phyloP scores from a whole-genome alignment of 2,113 vertebrate genomes.

The Chrysemys picta region DNA sequence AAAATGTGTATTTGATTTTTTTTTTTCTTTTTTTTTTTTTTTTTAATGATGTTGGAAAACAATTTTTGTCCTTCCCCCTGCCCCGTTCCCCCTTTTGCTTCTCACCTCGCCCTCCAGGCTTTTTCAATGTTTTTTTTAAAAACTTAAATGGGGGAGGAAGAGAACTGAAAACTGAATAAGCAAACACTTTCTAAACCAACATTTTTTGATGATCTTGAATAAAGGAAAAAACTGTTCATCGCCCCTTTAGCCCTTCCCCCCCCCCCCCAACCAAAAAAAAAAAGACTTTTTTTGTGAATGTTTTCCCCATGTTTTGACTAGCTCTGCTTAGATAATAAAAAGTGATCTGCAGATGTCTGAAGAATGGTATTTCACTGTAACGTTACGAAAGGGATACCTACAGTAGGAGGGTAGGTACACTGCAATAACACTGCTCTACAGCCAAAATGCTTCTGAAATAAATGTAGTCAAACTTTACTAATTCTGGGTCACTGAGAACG shows the following conservation, averaged over 20 bases:
- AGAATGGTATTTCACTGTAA: slow-evolving; percentile 36
- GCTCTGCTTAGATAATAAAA: not conserved
- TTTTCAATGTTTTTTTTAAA: not conserved
- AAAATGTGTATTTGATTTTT: not conserved
- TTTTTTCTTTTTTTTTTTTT: rapidly evolving
- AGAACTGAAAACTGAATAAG: slow-evolving; percentile 1
- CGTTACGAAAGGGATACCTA: slow-evolving; percentile 37
- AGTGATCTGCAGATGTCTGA: slow-evolving; percentile 25
- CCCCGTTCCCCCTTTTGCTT: not conserved
- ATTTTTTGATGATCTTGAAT: not conserved
- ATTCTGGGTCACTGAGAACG: too few relatives aligned
- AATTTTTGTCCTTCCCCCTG: not conserved
- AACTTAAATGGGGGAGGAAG: not conserved
- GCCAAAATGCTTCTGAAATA: too few relatives aligned
- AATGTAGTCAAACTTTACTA: too few relatives aligned
- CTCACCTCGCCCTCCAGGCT: rapidly evolving
- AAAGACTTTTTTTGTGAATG: not conserved
- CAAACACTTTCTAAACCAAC: not conserved
- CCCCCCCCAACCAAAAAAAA: too few relatives aligned
- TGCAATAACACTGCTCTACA: not conserved
- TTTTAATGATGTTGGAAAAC: not conserved
- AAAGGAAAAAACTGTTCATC: not conserved
- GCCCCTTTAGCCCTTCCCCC: too few relatives aligned
- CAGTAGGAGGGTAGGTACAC: slow-evolving; percentile 54
- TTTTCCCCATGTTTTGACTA: not conserved